Evolutionary conservation across 1,140 invertebrate species (phyloP).

Genomic region (Saccostrea cuccullata): DNA sequence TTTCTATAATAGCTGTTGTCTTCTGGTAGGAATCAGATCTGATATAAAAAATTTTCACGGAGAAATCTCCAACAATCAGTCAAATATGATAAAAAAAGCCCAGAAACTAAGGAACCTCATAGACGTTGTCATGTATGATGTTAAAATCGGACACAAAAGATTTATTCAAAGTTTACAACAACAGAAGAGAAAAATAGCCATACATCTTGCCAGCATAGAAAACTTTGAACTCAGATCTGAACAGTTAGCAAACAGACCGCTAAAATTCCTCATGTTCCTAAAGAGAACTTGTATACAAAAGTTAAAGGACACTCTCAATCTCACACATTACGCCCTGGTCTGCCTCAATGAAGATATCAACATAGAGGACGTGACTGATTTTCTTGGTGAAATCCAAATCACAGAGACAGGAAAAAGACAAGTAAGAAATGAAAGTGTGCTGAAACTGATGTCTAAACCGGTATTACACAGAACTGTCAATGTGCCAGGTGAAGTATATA

Average conservation of each 20-base stretch:
- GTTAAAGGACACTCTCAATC: too few relatives aligned
- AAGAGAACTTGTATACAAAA: too few relatives aligned
- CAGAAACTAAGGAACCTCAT: background rate
- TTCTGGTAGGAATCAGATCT: background rate
- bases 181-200: background rate
- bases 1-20: background rate
- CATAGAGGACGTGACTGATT: background rate
- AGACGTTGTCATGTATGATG: background rate
- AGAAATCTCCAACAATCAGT: background rate
- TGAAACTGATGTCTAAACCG: too few relatives aligned
- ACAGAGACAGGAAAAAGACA: background rate
- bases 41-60: background rate
- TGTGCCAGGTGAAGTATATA: too few relatives aligned
- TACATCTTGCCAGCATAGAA: background rate
- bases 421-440: background rate
- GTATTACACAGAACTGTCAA: too few relatives aligned
- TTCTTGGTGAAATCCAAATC: background rate
- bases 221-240: background rate
- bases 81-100: background rate
- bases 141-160: too few relatives aligned
- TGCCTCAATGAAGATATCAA: background rate
- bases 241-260: background rate
- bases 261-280: too few relatives aligned
- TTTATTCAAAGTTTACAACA: too few relatives aligned
- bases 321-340: background rate